phyloP scores from a whole-genome alignment of 2,888 invertebrate species.

The Idaea aversata region DNA sequence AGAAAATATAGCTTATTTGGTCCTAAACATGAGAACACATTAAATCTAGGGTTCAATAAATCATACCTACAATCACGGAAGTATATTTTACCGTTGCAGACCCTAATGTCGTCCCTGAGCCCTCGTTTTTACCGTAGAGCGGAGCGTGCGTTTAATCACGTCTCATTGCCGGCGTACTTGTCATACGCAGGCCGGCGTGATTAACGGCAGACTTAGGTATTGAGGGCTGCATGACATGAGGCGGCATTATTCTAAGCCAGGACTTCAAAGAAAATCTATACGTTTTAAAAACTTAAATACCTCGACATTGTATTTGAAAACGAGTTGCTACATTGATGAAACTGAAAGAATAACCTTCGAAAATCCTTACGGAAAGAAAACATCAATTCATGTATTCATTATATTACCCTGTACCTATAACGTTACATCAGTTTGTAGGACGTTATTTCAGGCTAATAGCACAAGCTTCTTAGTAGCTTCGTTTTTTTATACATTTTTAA shows the following conservation, averaged over 20 bases:
- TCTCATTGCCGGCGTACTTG: conserved; percentile 33
- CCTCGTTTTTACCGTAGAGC: conserved; percentile 36
- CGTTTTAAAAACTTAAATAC: too few relatives aligned
- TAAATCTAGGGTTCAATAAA: not conserved
- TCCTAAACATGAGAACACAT: not conserved
- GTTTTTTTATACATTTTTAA: too few relatives aligned
- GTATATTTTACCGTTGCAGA: conserved; percentile 25
- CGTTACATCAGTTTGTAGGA: too few relatives aligned
- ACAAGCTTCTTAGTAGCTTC: too few relatives aligned
- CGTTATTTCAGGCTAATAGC: too few relatives aligned
- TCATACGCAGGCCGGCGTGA: conserved; percentile 33
- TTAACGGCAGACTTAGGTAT: conserved; percentile 16
- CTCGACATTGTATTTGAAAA: too few relatives aligned
- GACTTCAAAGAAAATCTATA: too few relatives aligned
- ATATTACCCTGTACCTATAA: too few relatives aligned
- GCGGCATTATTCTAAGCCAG: not conserved
- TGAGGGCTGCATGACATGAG: not conserved
- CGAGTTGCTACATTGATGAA: too few relatives aligned
- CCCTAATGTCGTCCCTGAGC: conserved; percentile 29
- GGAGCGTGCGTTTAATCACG: conserved; percentile 38
- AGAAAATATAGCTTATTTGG: not conserved
- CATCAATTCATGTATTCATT: too few relatives aligned
- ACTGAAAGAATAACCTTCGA: too few relatives aligned
- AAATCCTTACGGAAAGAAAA: too few relatives aligned
- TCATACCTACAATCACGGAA: conserved; percentile 8